Percentiles rank a stretch among this genome's conserved stretches.
Conservation (phyloP, 1,140 invertebrate species). For the Aleiodes sp. region DNA sequence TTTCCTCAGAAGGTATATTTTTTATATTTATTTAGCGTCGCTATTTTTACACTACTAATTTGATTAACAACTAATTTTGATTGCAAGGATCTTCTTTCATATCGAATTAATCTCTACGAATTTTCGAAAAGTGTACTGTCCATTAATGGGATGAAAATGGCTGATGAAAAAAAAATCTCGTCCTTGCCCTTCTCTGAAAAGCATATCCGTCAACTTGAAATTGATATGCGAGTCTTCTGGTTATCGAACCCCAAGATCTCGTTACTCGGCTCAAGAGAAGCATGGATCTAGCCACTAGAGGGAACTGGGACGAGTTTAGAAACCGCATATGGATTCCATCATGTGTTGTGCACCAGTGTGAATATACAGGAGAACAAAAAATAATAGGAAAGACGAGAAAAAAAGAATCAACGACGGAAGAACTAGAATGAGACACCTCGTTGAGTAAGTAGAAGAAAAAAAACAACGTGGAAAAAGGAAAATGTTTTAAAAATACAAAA, state of each 20-base stretch:
- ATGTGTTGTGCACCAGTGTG: conserved; percentile 15
- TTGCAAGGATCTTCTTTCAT: too few species aligned
- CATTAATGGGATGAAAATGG: too few species aligned
- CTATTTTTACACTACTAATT: too few species aligned
- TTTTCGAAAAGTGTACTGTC: too few species aligned
- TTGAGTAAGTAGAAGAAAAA: background rate
- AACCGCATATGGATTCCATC: conserved; percentile 22
- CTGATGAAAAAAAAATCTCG: background rate
- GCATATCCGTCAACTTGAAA: conserved; percentile 30
- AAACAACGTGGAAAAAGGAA: background rate
- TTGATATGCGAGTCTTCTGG: conserved; percentile 25
- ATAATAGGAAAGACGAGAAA: background rate
- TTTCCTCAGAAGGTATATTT: too few species aligned
- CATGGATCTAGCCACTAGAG: conserved; percentile 7
- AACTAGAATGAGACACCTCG: conserved; percentile 15
- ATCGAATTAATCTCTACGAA: too few species aligned
- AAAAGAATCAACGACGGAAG: background rate
- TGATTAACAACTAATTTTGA: too few species aligned
- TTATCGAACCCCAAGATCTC: conserved; percentile 35
- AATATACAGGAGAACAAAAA: background rate
- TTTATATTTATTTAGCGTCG: too few species aligned
- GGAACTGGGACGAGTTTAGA: conserved; percentile 34
- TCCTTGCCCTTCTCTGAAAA: conserved; percentile 16
- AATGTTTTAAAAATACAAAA: background rate
- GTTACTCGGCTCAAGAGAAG: conserved; percentile 25